These are phyloP conservation scores for Cololabis saira DNA, from an alignment of 2,113 vertebrate genomes.

Conservation along the genomic window DNA sequence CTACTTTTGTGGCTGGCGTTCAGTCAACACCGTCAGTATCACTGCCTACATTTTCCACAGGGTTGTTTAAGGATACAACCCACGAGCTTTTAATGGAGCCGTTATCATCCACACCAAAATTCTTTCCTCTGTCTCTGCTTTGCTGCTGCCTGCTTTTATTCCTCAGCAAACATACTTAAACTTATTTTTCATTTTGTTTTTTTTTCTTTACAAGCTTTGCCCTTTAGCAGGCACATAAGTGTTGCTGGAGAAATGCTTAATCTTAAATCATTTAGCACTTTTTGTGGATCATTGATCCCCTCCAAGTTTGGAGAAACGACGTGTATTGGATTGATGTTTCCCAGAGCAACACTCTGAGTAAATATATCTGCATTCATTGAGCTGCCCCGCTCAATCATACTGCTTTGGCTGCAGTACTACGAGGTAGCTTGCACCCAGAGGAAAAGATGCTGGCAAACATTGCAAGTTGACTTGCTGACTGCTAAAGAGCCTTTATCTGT, in stretches of 20 bases:
- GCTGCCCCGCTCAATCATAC: constrained; percentile 59
- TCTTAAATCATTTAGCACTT: constrained; percentile 68
- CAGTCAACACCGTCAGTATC: constrained; percentile 9
- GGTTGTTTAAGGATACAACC: constrained; percentile 38
- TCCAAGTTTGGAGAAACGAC: constrained; percentile 46
- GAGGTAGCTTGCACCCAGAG: constrained; percentile 61
- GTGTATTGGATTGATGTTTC: constrained; percentile 67
- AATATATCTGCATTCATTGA: constrained; percentile 73
- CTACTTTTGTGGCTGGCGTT: neutral
- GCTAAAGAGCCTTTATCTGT: constrained; percentile 71
- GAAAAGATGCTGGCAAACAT: constrained; percentile 66
- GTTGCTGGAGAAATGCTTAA: constrained; percentile 51
- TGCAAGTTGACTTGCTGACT: constrained; percentile 64
- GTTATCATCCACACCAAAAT: neutral
- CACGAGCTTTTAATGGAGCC: constrained; percentile 11
- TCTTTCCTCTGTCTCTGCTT: constrained; percentile 12
- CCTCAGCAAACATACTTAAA: constrained; percentile 1
- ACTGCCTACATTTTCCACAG: neutral
- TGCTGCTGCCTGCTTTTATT: constrained; percentile 2
- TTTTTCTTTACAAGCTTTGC: constrained; percentile 33
- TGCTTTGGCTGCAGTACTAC: constrained; percentile 51
- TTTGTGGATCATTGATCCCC: constrained; percentile 66
- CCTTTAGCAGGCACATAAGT: constrained; percentile 36
- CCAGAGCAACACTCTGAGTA: constrained; percentile 62
- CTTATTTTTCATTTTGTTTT: constrained; percentile 9